Evolutionary conservation across 1,140 invertebrate species (phyloP), one percentile per base, ranked within the genome.

Genomic region (Charaxes varanes): DNA sequence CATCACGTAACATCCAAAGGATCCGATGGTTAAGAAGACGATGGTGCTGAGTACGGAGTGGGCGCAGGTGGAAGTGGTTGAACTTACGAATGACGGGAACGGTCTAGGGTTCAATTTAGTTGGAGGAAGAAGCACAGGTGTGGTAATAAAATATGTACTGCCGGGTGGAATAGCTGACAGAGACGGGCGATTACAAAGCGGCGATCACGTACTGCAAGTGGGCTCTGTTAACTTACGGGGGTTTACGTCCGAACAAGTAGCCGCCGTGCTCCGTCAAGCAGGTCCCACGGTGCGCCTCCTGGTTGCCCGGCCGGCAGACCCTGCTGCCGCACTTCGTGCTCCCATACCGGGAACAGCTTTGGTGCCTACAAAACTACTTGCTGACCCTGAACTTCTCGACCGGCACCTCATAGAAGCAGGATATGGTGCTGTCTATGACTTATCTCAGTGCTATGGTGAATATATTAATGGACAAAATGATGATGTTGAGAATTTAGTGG

Each of bases 191-290:
- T 85, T 98, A 35, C 93, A 94, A 70, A 92, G 94, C 74, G 96
- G 95, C 6, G 96, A 98, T 82, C 96, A 98, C 82, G 92, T 98
- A 32, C 86, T 98, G 32, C 95, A 97, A 85, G 97, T 98, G 48
- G 94, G 95, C 4, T 94, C 96, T 51, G 94, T 97, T 28, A 96
- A 95, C 80, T 87, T 97, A 37, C 89, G 94, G 26, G 94, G 96
- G 2, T 94, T 97, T 87, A 93, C 92, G 22, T 95, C 93, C 11
- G 96, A 98, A 67, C 96, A 97, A 72, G 96, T 98, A 44, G 96
- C 96, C 19, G 88, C 93, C 28, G 94, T 98, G 36, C 86, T 98
- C 48, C 88, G 96, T 15, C 94, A 97, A 85, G 90, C 93, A 45
- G 95, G 95, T 19, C 88, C 88, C 45, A 89, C 92, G 62, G 94